A percentile compares a stretch with the other conserved stretches of the same genome.
phyloP scores from a whole-genome alignment of 2,797 vertebrate genomes.

The Anguilla pacifica region DNA sequence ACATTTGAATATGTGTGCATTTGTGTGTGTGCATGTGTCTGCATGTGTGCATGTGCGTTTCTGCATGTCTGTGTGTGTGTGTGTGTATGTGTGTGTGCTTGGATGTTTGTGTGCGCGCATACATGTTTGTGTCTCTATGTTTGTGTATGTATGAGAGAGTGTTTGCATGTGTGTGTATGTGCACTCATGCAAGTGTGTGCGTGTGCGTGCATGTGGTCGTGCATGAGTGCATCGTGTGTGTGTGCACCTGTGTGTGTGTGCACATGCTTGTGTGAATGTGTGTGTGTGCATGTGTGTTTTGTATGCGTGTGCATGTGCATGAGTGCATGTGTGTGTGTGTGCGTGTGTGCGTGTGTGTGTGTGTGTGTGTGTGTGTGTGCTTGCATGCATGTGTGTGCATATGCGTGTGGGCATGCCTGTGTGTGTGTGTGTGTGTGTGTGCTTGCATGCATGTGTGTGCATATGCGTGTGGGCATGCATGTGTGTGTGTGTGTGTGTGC shows the following conservation, averaged over 20 bases:
- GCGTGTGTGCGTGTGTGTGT: not conserved
- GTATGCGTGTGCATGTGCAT: slow-evolving; percentile 58
- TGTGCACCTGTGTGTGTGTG: not conserved
- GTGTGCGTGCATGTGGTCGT: too few relatives aligned
- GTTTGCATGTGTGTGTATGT: too few relatives aligned
- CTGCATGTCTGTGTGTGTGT: too few relatives aligned
- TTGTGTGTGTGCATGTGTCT: too few relatives aligned
- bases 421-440: slow-evolving; percentile 5
- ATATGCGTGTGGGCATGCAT: not conserved
- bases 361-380: not conserved
- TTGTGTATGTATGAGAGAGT: too few relatives aligned
- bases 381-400: not conserved
- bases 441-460: slow-evolving; percentile 42
- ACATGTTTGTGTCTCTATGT: too few relatives aligned
- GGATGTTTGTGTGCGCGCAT: too few relatives aligned
- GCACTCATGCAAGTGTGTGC: too few relatives aligned
- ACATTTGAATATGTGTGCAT: too few relatives aligned
- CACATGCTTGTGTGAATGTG: not conserved
- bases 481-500: not conserved
- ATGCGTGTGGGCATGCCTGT: slow-evolving; percentile 56
- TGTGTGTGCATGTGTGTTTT: not conserved
- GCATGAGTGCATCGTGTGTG: too few relatives aligned
- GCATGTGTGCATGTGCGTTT: too few relatives aligned
- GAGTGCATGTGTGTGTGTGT: not conserved
- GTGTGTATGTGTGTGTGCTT: too few relatives aligned